phyloP scores from a whole-genome alignment of 2,113 vertebrate genomes.

The Salminus brasiliensis region DNA sequence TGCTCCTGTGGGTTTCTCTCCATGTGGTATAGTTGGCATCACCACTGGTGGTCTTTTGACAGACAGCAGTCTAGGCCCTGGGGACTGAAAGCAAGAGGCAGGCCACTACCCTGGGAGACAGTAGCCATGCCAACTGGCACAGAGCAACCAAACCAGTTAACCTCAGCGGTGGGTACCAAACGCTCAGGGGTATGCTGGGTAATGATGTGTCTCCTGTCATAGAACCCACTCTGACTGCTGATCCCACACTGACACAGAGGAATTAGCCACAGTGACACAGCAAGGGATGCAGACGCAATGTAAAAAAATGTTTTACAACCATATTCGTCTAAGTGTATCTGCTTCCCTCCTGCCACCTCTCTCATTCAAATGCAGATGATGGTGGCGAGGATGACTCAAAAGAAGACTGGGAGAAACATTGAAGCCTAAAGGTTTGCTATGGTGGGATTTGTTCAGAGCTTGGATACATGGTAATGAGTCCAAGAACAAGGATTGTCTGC shows the following conservation, averaged over 20 bases:
- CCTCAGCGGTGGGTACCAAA: constrained; percentile 67
- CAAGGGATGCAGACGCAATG: background rate
- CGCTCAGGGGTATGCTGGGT: constrained; percentile 58
- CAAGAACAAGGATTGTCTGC: constrained; percentile 50
- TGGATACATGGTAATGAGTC: constrained; percentile 64
- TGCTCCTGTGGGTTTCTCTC: background rate
- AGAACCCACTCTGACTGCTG: constrained; percentile 49
- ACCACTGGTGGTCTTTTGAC: constrained; percentile 56
- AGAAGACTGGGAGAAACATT: constrained; percentile 59
- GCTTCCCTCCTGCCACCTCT: constrained; percentile 31
- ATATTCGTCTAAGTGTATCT: constrained; percentile 2
- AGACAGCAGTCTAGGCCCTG: constrained; percentile 56
- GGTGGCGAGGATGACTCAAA: constrained; percentile 39
- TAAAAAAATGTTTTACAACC: constrained; percentile 44
- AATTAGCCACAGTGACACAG: constrained; percentile 45
- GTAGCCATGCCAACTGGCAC: constrained; percentile 71
- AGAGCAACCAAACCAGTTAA: constrained; percentile 70
- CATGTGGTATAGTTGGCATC: background rate
- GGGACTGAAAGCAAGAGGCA: constrained; percentile 44
- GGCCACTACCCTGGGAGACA: constrained; percentile 62
- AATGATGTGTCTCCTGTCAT: constrained; percentile 64
- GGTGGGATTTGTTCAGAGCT: constrained; percentile 55
- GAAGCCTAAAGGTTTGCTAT: constrained; percentile 63
- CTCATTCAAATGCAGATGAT: constrained; percentile 61
- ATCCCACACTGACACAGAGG: constrained; percentile 57